Evolutionary conservation across 35 echinoderm and acorn worm species (phyloP).

Genomic region (Ophiothrix spiculata): DNA sequence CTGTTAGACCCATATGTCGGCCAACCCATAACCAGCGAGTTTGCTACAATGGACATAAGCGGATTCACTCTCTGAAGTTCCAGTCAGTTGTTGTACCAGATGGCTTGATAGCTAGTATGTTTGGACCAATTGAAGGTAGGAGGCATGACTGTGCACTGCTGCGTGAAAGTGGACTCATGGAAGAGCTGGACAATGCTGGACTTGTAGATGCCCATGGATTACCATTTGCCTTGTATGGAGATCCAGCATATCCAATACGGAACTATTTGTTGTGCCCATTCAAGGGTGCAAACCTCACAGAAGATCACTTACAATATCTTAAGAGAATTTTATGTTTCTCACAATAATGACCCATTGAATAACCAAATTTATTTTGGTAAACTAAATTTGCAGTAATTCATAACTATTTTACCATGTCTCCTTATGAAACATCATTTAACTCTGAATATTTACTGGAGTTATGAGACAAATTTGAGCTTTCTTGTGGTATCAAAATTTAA

Average conservation of each 20-base stretch:
- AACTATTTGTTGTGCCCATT: conserved; percentile 10
- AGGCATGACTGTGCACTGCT: conserved; percentile 43
- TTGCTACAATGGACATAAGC: conserved; percentile 38
- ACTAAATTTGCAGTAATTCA: no score
- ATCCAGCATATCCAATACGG: conserved; percentile 54
- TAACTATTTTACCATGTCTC: no score
- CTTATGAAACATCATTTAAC: no score
- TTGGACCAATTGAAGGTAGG: conserved; percentile 57
- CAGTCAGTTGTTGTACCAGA: conserved; percentile 40
- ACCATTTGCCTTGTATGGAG: conserved; percentile 50
- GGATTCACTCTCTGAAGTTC: conserved; percentile 37
- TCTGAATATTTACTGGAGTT: no score
- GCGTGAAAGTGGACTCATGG: conserved; percentile 19
- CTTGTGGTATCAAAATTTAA: no score
- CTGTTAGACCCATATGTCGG: conserved; percentile 26
- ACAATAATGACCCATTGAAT: no score
- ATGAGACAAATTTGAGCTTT: no score
- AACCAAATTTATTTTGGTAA: no score
- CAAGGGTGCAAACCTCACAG: background rate
- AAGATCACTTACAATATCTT: no score
- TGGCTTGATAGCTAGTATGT: conserved; percentile 52
- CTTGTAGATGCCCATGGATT: conserved; percentile 6
- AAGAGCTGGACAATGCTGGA: background rate
- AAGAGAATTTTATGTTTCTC: no score
- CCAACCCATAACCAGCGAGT: conserved; percentile 11